phyloP scores from a whole-genome alignment of 2,113 vertebrate genomes.

The Thalassoma bifasciatum region DNA sequence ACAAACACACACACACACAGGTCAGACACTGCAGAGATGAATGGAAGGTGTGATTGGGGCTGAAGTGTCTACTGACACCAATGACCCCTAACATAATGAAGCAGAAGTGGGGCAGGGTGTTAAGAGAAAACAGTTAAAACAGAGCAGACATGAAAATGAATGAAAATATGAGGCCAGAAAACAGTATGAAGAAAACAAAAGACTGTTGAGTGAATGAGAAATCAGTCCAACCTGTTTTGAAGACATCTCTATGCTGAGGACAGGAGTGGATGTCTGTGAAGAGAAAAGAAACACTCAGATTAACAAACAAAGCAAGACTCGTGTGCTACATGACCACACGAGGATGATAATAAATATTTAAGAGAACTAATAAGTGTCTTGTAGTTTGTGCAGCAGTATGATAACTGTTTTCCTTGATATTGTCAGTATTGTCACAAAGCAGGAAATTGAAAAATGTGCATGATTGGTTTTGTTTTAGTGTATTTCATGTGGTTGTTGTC shows the following conservation, averaged over 20 bases:
- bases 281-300: constrained; percentile 4
- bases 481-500: constrained; percentile 6
- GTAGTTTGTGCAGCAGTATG: not conserved
- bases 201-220: constrained; percentile 1
- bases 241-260: constrained; percentile 93
- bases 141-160: constrained; percentile 22
- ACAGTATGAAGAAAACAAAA: not conserved
- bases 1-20: constrained; percentile 20
- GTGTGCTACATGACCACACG: not conserved
- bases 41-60: constrained; percentile 70
- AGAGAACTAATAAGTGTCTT: not conserved
- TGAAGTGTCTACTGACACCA: constrained; percentile 75
- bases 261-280: constrained; percentile 81
- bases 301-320: too few relatives aligned
- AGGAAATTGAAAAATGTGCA: not conserved
- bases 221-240: constrained; percentile 90
- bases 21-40: constrained; percentile 68
- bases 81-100: constrained; percentile 73
- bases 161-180: constrained; percentile 15
- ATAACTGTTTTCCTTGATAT: too few relatives aligned
- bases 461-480: constrained; percentile 4
- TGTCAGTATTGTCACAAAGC: too few relatives aligned
- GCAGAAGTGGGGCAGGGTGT: constrained; percentile 31
- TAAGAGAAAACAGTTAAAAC: not conserved
- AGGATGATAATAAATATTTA: not conserved